Evolutionary conservation across 1,140 invertebrate species (phyloP).

Genomic region (Drosophila trapezifrons): DNA sequence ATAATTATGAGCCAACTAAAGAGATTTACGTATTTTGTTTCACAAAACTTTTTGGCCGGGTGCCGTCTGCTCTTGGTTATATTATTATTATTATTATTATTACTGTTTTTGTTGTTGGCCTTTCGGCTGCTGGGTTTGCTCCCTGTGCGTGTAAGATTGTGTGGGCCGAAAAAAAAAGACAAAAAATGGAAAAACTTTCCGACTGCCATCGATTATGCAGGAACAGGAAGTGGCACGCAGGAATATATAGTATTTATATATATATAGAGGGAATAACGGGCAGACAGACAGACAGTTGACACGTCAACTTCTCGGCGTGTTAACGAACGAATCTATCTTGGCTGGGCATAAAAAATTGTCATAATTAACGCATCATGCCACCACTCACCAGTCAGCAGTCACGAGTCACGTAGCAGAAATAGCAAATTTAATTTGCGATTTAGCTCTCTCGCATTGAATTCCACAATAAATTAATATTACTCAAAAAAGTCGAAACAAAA

Average conservation of each 20-base stretch:
- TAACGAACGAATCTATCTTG: constrained; percentile 50
- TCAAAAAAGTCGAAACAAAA: constrained; percentile 18
- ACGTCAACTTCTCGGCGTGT: constrained; percentile 66
- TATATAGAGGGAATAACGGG: neutral
- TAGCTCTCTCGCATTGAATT: constrained; percentile 60
- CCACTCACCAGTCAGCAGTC: constrained; percentile 18
- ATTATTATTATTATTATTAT: constrained; percentile 40
- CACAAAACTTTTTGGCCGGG: constrained; percentile 60
- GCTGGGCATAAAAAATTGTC: constrained; percentile 45
- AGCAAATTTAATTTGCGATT: constrained; percentile 75
- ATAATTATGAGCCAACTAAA: constrained; percentile 83
- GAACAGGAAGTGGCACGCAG: constrained; percentile 46
- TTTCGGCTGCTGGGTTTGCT: constrained; percentile 16
- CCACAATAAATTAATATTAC: constrained; percentile 41
- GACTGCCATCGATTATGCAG: constrained; percentile 71
- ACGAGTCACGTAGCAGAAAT: constrained; percentile 73
- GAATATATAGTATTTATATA: constrained; percentile 10
- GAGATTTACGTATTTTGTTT: constrained; percentile 82
- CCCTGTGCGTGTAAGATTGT: constrained; percentile 53
- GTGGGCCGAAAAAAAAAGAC: constrained; percentile 37
- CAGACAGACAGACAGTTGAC: constrained; percentile 52
- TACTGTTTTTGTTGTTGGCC: constrained; percentile 8
- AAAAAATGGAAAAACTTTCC: constrained; percentile 15
- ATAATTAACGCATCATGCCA: constrained; percentile 68
- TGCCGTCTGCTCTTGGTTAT: constrained; percentile 41